A percentile compares a stretch with the other conserved stretches of the same genome.
Evolutionary conservation across 2,113 vertebrate genomes (phyloP).

Genomic region (Rhodinocichla rosea): DNA sequence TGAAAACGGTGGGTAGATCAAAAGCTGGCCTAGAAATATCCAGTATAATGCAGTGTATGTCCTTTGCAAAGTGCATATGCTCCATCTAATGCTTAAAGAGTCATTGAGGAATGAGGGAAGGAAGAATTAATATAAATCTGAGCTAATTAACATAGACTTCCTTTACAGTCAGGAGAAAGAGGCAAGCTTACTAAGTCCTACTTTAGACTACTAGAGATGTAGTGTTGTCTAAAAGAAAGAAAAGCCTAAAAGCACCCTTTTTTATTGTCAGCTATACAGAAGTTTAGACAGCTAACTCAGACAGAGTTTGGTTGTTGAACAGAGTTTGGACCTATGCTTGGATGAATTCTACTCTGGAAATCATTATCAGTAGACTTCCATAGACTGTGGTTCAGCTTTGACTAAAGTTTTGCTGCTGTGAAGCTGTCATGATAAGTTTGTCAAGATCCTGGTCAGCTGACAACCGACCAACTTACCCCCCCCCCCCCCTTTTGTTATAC

Average conservation of each 20-base stretch:
- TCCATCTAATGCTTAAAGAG: background rate
- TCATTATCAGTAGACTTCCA: background rate
- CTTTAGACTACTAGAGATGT: background rate
- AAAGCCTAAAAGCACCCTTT: background rate
- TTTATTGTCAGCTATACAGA: background rate
- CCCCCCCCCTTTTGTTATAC: background rate
- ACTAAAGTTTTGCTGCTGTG: background rate
- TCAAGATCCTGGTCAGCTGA: background rate
- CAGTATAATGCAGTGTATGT: background rate
- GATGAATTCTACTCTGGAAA: background rate
- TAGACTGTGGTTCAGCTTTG: background rate
- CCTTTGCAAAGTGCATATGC: fast-evolving
- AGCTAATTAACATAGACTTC: background rate
- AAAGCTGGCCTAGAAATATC: background rate
- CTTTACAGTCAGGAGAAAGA: background rate
- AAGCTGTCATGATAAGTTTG: background rate
- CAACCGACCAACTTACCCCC: background rate
- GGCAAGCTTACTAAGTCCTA: background rate
- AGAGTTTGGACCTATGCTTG: background rate
- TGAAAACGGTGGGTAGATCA: background rate
- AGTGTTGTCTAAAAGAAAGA: background rate
- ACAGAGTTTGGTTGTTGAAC: background rate
- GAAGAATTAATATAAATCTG: background rate
- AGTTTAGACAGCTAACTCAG: background rate
- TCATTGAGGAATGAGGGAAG: background rate